Evolutionary conservation across 2,113 vertebrate genomes (phyloP), one percentile per base, ranked within the genome.

Genomic region (Pteropus alecto): DNA sequence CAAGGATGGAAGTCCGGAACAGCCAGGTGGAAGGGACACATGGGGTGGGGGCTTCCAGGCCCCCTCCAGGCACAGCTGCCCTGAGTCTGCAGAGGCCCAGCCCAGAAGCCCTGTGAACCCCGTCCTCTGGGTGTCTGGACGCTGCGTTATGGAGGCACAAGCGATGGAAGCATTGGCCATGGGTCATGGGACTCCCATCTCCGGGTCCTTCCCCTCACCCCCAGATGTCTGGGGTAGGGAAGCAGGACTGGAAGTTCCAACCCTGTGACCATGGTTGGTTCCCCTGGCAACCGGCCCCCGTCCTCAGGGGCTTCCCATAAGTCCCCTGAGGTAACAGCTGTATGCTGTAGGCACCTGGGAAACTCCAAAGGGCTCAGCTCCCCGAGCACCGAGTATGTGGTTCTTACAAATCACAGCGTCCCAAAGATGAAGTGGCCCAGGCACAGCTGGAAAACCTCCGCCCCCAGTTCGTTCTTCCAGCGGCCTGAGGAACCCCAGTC

Each of bases 121-220:
- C 8, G 15, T 5, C 35, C 58, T 22, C 6, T 38, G 35, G 26
- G 3, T 6, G 15, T 38, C 6, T n/a, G 46, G 46, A 19, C 56
- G 46, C 13, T 54, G 33, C 9, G 0, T 61, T 13, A 11, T 33
- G 11, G 11, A 63, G 71, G n/a, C 33, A 11, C 2, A 3, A 26
- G 3, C 5, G 19, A 11, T 13, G 30, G 7, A 15, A 22, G 26
- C 13, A 0, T 12, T 6, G 10, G 9, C 56, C 3, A 2, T 70
- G n/a, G 28, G 28, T 0, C 1, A 7, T 12, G 8, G 14, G 30
- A 24, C 67, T 56, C n/a, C 7, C 11, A 2, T 46, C 46, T 46
- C 46, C 10, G 46, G 46, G 11, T 46, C 46, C 46, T 46, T 46
- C 46, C 46, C 46, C 46, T 46, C 46, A 46, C 10, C 46, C 10